phyloP scores from a whole-genome alignment of 1,140 invertebrate genomes.

The Eurytemora carolleeae region DNA sequence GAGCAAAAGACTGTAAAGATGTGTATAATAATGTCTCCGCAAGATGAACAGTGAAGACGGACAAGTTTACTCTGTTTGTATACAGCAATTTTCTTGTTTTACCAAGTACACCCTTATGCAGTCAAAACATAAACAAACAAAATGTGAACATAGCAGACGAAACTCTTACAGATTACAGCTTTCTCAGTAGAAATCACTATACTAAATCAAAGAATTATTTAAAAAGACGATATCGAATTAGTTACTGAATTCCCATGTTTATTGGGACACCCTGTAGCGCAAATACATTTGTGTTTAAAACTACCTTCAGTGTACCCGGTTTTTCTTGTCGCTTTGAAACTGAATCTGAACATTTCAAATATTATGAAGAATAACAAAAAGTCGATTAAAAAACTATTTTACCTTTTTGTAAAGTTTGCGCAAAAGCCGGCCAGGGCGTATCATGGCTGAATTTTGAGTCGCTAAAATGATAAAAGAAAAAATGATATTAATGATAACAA shows the following conservation, averaged over 20 bases:
- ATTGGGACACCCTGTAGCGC: too few relatives aligned
- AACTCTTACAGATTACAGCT: too few relatives aligned
- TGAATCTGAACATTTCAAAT: neutral
- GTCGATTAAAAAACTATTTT: neutral
- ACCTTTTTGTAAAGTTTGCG: neutral
- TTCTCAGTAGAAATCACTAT: too few relatives aligned
- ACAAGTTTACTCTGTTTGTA: too few relatives aligned
- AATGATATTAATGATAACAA: too few relatives aligned
- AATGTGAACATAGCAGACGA: neutral
- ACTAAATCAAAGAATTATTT: neutral
- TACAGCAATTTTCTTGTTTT: too few relatives aligned
- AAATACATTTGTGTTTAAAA: too few relatives aligned
- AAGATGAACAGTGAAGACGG: too few relatives aligned
- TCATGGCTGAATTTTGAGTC: neutral
- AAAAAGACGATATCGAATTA: neutral
- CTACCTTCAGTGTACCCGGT: neutral
- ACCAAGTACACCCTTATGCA: too few relatives aligned
- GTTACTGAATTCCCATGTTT: neutral
- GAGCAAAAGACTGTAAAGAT: too few relatives aligned
- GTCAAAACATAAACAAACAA: neutral
- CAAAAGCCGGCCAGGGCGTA: neutral
- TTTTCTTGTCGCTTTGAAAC: neutral
- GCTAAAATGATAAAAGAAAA: neutral
- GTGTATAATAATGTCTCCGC: too few relatives aligned
- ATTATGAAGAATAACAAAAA: neutral